A percentile compares a stretch with the other conserved stretches of the same genome.
These are phyloP conservation scores for Nestor notabilis DNA, from an alignment of 2,113 vertebrate species.

Conservation along the genomic window DNA sequence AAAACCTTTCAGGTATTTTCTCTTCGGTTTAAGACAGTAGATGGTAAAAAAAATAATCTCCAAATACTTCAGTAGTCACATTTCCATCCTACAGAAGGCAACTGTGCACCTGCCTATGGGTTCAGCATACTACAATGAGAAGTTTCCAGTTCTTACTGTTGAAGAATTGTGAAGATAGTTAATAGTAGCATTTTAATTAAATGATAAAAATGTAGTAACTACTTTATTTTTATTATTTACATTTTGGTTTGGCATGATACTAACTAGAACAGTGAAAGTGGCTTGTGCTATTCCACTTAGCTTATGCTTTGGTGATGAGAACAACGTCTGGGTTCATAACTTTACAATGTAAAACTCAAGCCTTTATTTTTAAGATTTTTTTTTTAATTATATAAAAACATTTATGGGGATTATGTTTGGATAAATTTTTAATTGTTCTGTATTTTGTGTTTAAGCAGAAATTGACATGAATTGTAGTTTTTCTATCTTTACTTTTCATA, in stretches of 20 bases:
- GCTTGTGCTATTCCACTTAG: conserved; percentile 11
- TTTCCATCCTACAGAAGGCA: background rate
- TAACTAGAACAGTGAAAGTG: conserved; percentile 27
- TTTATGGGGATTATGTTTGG: background rate
- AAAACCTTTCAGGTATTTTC: background rate
- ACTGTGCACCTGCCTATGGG: background rate
- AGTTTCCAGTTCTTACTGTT: background rate
- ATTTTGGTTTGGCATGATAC: background rate
- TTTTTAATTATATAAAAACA: background rate
- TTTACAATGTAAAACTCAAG: background rate
- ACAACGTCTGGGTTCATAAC: background rate
- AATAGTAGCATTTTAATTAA: background rate
- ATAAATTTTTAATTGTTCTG: background rate
- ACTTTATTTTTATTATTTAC: conserved; percentile 20
- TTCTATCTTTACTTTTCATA: background rate
- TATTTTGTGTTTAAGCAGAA: background rate
- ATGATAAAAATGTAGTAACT: background rate
- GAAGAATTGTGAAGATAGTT: background rate
- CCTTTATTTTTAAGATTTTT: background rate
- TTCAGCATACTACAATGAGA: background rate
- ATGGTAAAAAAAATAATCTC: background rate
- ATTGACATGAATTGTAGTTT: background rate
- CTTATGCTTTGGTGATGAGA: background rate
- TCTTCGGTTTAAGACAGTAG: background rate
- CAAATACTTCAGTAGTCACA: background rate